These are phyloP conservation scores for Calcarius lapponicus DNA, from an alignment of 2,797 vertebrate genomes.

Conservation along the genomic window DNA sequence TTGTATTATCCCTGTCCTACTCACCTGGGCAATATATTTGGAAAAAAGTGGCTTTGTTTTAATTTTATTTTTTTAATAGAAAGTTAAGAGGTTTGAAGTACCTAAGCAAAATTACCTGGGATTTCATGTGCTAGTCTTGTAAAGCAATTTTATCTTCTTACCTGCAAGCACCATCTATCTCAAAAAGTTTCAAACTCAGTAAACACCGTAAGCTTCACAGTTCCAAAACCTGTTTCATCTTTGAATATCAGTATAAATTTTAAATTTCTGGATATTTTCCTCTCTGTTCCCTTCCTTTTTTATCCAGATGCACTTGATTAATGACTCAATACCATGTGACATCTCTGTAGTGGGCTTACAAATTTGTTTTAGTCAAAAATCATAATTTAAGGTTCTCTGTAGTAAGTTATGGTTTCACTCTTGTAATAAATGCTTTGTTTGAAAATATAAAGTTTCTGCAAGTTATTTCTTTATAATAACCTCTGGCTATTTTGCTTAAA, in stretches of 20 bases:
- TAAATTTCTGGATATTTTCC: background rate
- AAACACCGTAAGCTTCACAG: background rate
- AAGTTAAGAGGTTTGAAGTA: background rate
- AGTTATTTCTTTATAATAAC: background rate
- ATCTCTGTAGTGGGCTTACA: background rate
- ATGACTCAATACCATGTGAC: accelerated
- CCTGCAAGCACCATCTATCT: background rate
- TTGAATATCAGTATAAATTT: background rate
- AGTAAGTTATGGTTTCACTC: background rate
- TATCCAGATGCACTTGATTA: background rate
- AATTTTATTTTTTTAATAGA: background rate
- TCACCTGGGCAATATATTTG: background rate
- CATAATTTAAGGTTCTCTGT: background rate
- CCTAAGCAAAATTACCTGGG: background rate
- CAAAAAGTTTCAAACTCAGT: background rate
- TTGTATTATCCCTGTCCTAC: background rate
- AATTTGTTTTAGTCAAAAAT: background rate
- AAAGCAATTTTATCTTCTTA: background rate
- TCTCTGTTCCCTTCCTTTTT: background rate
- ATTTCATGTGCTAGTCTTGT: background rate
- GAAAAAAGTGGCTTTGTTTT: background rate
- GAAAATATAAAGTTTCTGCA: background rate
- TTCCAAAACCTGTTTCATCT: background rate
- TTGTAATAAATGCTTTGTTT: background rate
- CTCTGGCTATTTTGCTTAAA: background rate